Percentiles rank a stretch among this genome's conserved stretches.
Evolutionary conservation across 2,888 invertebrate species (phyloP).

Genomic region (Uropetala carovei): DNA sequence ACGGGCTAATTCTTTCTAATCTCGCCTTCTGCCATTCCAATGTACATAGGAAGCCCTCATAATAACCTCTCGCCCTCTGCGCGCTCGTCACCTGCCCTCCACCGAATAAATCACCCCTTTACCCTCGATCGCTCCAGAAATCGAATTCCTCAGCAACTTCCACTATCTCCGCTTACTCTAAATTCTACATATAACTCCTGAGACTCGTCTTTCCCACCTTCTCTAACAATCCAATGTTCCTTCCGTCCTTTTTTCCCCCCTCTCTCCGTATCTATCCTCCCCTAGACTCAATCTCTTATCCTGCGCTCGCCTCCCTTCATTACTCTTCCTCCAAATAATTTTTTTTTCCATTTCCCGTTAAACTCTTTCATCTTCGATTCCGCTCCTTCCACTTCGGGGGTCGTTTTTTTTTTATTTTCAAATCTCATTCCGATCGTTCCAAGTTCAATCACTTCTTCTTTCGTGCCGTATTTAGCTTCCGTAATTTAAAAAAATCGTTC

Average conservation of each 20-base stretch:
- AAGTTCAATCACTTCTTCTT: not conserved
- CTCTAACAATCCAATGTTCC: not conserved
- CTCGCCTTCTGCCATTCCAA: not conserved
- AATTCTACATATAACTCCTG: slow-evolving; percentile 50
- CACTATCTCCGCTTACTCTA: slow-evolving; percentile 26
- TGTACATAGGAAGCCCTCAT: too few relatives aligned
- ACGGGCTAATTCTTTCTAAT: not conserved
- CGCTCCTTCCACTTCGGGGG: not conserved
- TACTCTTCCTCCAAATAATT: slow-evolving; percentile 3
- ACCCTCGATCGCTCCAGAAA: not conserved
- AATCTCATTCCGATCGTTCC: slow-evolving; percentile 9
- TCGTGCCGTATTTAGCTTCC: not conserved
- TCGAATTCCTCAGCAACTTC: not conserved
- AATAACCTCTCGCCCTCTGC: not conserved
- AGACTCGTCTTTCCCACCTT: slow-evolving; percentile 8
- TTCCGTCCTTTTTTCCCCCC: slow-evolving; percentile 7
- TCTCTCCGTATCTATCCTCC: not conserved
- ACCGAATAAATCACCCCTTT: not conserved
- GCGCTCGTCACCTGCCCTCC: not conserved
- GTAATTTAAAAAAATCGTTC: slow-evolving; percentile 20
- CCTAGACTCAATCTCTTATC: not conserved
- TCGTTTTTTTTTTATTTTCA: slow-evolving; percentile 19
- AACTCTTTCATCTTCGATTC: not conserved
- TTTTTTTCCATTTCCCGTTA: slow-evolving; percentile 23
- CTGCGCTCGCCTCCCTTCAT: not conserved